A percentile compares a stretch with the other conserved stretches of the same genome.
Evolutionary conservation across 2,113 vertebrate species (phyloP).

Genomic region (Marcusenius ussheri): DNA sequence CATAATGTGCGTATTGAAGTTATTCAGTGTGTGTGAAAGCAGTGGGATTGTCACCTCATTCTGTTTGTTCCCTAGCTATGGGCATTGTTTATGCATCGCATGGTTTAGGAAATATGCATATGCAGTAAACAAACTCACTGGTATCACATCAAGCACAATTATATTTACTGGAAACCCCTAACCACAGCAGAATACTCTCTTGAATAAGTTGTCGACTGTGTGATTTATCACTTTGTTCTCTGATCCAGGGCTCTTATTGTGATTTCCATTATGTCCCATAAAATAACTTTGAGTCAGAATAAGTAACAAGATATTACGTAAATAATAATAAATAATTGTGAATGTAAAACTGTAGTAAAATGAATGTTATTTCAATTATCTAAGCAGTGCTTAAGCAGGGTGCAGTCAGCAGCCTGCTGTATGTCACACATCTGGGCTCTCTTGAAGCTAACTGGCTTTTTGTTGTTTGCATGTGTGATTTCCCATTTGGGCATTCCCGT

Average conservation of each 20-base stretch:
- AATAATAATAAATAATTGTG: constrained; percentile 2
- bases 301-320: not conserved
- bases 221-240: not conserved
- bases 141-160: not conserved
- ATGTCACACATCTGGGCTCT: not conserved
- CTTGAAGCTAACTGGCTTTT: not conserved
- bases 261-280: not conserved
- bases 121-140: not conserved
- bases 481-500: not conserved
- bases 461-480: not conserved
- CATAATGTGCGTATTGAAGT: not conserved
- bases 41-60: not conserved
- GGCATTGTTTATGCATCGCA: not conserved
- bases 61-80: not conserved
- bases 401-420: not conserved
- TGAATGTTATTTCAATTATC: not conserved
- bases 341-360: not conserved
- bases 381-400: not conserved
- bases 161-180: not conserved
- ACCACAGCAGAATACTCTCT: no score
- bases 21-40: not conserved
- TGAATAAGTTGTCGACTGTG: not conserved
- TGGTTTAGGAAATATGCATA: not conserved
- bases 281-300: not conserved
- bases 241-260: not conserved